Conservation (phyloP, 2,888 invertebrate genomes). For the Celastrina argiolus region DNA sequence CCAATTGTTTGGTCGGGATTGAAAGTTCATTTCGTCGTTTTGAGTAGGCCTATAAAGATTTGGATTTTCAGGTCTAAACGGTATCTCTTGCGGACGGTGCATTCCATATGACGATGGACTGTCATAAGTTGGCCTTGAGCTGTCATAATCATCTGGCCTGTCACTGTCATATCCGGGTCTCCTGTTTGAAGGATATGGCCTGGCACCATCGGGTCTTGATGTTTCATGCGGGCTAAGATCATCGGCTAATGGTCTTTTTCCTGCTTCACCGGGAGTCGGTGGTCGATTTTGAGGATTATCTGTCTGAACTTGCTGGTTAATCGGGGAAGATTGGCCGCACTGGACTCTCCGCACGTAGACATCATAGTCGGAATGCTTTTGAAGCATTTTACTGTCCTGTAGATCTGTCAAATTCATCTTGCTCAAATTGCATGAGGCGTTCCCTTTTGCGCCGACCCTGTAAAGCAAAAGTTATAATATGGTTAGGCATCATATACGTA, state of each 20-base stretch:
- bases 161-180: slow-evolving; percentile 45
- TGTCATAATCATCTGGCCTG: slow-evolving; percentile 57
- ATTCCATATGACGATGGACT: slow-evolving; percentile 45
- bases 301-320: slow-evolving; percentile 50
- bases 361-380: slow-evolving; percentile 63
- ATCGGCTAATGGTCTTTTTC: slow-evolving; percentile 51
- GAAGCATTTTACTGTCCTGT: slow-evolving; percentile 50
- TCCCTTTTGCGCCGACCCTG: slow-evolving; percentile 72
- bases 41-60: slow-evolving; percentile 42
- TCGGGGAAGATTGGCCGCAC: slow-evolving; percentile 64
- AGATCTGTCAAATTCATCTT: slow-evolving; percentile 55
- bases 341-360: slow-evolving; percentile 59
- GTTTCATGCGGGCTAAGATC: slow-evolving; percentile 46
- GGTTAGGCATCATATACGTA: no score
- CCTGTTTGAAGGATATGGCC: slow-evolving; percentile 31
- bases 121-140: slow-evolving; percentile 52
- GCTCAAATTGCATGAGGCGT: slow-evolving; percentile 66
- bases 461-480: slow-evolving; percentile 9
- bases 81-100: slow-evolving; percentile 56
- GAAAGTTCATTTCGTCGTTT: slow-evolving; percentile 55
- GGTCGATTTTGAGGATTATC: slow-evolving; percentile 52
- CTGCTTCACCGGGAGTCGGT: slow-evolving; percentile 57
- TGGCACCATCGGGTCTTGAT: slow-evolving; percentile 34
- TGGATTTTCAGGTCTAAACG: slow-evolving; percentile 46
- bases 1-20: slow-evolving; percentile 42